Base-by-base conservation (phyloP, 2,113 vertebrate species). In the Typhlomys cinereus region DNA sequence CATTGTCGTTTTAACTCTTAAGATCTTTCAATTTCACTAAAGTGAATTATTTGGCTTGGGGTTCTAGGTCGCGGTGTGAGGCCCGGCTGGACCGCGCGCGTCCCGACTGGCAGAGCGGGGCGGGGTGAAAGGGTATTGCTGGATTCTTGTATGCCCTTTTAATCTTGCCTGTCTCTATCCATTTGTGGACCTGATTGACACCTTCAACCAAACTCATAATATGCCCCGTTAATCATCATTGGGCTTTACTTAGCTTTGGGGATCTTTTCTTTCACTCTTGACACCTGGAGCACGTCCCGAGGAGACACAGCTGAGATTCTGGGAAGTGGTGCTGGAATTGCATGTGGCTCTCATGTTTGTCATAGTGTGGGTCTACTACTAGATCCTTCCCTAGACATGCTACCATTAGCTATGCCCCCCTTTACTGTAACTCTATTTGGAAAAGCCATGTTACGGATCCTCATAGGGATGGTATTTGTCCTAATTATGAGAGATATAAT, bases 251-350 rank as follows among this genome's bases (percentile, higher is more conserved):
- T 99, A 39, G 98, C 97, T 36, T 90, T 99, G 97, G 99, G 99
- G 70, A 98, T 99, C 94, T 99, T 99, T 97, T 99, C 99, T 76
- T 99, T 99, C 96, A 99, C 98, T 7, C 98, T 99, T 70, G 99
- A 99, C 96, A 99, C 99, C 10, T 99, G 99, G 99, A 99, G 99
- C 97, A 99, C 99, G 0, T 99, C 99, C 0, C 97, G 99, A 5
- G 99, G 99, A 3, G 99, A 99, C 98, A 99, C 99, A 0, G 99
- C 99, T 39, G 98, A 99, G 97, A 99, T 99, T 94, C 98, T 99
- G 89, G 99, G 99, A 89, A 98, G 98, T 0, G 99, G 99, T 0
- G 99, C 99, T 0, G 99, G 99, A 25, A 98, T 99, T 31, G 99
- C 99, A 5, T 98, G 99, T 85, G 99, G 98, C 17, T 99, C 98